Percentiles rank a stretch among this genome's conserved stretches.
These are phyloP conservation scores for Porites evermanni DNA, from an alignment of 92 coral and sea anemone genomes.

Conservation along the genomic window DNA sequence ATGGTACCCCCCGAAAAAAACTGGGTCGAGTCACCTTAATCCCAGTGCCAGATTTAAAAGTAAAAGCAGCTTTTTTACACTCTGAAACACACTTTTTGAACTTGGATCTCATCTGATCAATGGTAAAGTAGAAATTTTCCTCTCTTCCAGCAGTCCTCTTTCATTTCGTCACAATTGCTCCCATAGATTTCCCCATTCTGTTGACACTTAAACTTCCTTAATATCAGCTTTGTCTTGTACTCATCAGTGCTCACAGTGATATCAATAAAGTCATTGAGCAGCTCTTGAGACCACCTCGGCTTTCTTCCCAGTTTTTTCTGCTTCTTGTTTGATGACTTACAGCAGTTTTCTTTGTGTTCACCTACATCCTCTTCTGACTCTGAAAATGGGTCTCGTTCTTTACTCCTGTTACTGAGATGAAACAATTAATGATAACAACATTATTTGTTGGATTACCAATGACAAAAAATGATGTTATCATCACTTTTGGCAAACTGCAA, in stretches of 20 bases:
- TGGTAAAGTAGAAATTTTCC: conserved; percentile 20
- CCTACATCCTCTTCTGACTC: neutral
- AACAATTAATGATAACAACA: neutral
- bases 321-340: conserved; percentile 13
- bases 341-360: neutral
- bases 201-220: conserved; percentile 37
- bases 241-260: conserved; percentile 20
- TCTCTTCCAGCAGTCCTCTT: conserved; percentile 35
- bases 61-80: conserved; percentile 59
- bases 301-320: conserved; percentile 57
- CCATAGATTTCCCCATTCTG: conserved; percentile 49
- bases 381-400: neutral
- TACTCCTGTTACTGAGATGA: neutral
- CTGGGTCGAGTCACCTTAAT: too few species aligned
- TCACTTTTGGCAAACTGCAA: neutral
- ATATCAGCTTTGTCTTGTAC: conserved; percentile 45
- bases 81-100: conserved; percentile 49
- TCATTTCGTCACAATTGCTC: conserved; percentile 31
- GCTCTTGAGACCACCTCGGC: conserved; percentile 33
- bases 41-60: conserved; percentile 55
- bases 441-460: neutral
- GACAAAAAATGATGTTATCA: neutral
- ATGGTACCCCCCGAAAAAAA: too few species aligned
- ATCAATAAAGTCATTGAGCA: conserved; percentile 41
- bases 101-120: conserved; percentile 38